phyloP scores from a whole-genome alignment of 2,888 invertebrate genomes.

The Apamea crenata region DNA sequence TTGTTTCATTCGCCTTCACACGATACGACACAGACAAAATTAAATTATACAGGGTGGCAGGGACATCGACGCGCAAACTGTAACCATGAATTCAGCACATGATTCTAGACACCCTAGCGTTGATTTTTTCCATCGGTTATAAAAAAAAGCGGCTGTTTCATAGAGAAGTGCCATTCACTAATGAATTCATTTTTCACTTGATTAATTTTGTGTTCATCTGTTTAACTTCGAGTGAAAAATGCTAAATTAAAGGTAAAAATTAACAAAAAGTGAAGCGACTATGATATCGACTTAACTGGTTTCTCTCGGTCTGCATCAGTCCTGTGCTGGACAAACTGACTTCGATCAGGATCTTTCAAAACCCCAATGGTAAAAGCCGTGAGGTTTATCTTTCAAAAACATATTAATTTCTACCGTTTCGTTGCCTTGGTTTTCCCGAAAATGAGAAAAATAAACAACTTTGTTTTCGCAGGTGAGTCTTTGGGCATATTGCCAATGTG shows the following conservation, averaged over 20 bases:
- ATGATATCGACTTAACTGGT: neutral
- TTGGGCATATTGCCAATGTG: constrained; percentile 39
- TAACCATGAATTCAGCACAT: neutral
- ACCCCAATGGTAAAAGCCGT: neutral
- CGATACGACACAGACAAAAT: neutral
- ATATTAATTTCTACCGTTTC: neutral
- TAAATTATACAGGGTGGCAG: no score
- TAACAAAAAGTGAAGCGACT: neutral
- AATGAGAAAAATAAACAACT: neutral
- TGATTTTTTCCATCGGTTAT: neutral
- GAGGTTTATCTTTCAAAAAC: neutral
- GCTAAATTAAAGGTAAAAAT: neutral
- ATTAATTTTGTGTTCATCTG: neutral
- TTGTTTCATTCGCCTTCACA: neutral
- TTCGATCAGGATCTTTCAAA: neutral
- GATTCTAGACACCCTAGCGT: neutral
- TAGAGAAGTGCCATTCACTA: neutral
- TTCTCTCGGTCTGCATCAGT: neutral
- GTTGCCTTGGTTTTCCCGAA: neutral
- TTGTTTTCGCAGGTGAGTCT: constrained; percentile 8
- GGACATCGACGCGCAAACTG: neutral
- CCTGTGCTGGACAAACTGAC: neutral
- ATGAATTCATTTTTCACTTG: neutral
- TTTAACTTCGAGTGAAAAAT: neutral
- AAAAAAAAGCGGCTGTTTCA: neutral